These are phyloP conservation scores for Scortum barcoo DNA, from an alignment of 2,113 vertebrate species.

Conservation along the genomic window DNA sequence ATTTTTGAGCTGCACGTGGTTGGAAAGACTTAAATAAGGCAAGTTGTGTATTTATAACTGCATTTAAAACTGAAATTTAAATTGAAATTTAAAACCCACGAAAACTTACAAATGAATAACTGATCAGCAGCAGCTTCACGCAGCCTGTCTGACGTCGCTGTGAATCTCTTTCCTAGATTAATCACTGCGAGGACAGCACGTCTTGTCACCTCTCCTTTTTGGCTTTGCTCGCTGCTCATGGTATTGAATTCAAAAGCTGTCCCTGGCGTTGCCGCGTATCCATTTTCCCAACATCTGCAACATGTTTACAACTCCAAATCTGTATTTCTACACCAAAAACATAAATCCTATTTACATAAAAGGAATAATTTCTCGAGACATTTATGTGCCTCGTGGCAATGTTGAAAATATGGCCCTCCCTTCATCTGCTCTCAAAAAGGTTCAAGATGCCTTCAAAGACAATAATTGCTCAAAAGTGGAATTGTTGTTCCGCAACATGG, in stretches of 20 bases:
- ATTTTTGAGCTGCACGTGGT: background rate
- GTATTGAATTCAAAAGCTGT: background rate
- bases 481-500: constrained; percentile 65
- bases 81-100: background rate
- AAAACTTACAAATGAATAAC: background rate
- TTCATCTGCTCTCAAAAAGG: constrained; percentile 68
- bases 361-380: constrained; percentile 54
- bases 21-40: background rate
- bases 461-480: constrained; percentile 56
- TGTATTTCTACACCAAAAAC: constrained; percentile 58
- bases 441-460: constrained; percentile 71
- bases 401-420: constrained; percentile 54
- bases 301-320: constrained; percentile 59
- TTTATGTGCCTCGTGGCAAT: constrained; percentile 70
- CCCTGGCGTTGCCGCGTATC: constrained; percentile 13
- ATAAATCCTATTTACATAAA: constrained; percentile 74
- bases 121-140: background rate
- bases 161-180: background rate
- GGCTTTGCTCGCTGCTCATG: background rate
- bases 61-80: background rate
- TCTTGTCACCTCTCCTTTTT: constrained; percentile 5
- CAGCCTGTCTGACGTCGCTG: background rate
- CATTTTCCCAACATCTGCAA: constrained; percentile 68
- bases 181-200: background rate
- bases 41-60: background rate